Evolutionary conservation across 2,797 vertebrate genomes (phyloP), one percentile per base, ranked within the genome.

Genomic region (Alosa sapidissima): DNA sequence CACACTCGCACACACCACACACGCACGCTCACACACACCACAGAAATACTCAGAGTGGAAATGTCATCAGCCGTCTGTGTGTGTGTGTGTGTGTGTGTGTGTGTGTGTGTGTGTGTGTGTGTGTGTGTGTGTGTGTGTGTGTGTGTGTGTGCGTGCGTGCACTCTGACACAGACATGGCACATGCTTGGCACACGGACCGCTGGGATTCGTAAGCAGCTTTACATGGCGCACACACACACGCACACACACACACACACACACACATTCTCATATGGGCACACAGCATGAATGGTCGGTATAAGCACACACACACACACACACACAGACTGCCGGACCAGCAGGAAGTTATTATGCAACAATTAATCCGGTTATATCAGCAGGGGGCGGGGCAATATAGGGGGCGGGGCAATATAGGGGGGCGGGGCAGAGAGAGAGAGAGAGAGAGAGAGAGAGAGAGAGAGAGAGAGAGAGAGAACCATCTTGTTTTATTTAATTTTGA

Each of bases 321-420:
- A 51, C 49, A 51, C 49, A 51, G 5, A 51, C 49, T 8, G 6
- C 60, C 4, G 68, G 83, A 82, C 75, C 83, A 81, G 49, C 58
- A 85, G 81, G 82, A 84, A 36, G 45, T 84, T 89, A 82, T 92
- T 91, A 93, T 86, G 89, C 89, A 91, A 92, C 84, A 88, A 89
- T 81, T 88, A 93, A 93, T 91, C 91, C 87, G 62, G 55, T 92
- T 91, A 91, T 84, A 91, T 90, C 92, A 92, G 88, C 68, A 54
- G 13, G 52, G 16, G 6, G 48, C 28, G 28, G 28, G 28, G 5
- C 1, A 2, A n/a, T 16, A 58, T 19, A 58, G 55, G 3, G 19
- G 3, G 55, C 19, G 55, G 19, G 55, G 10, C 8, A 52, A 8
- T 1, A 60, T 6, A 58, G 16, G 7, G 7, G 58, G 2, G 58